Base-by-base conservation (phyloP, 2,113 vertebrate genomes). In the Felis chaus region DNA sequence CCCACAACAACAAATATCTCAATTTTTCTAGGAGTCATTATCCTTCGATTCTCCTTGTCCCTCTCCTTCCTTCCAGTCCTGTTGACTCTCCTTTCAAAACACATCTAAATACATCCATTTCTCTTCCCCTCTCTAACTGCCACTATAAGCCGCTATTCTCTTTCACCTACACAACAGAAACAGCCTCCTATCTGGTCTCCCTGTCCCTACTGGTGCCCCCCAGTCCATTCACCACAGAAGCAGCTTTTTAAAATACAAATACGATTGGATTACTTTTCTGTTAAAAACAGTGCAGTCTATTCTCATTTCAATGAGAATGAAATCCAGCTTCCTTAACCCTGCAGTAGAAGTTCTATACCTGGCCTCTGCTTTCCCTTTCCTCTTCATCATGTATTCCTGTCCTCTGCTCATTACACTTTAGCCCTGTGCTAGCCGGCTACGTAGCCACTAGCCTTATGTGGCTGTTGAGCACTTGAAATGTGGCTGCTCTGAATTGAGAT, bases 161-260 rank as follows among this genome's bases (percentile, higher is more conserved):
- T 83, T 45, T 89, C 11, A 41, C 19, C 7, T 39, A 0, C 12
- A 8, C 15, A 6, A 7, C 57, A 29, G 18, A 66, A 41, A 16
- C 19, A 19, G 31, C n/a, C 73, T 92, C 41, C 66, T 63, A 0
- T 1, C 39, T 71, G 4, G 31, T 78, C 36, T 73, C 50, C 65
- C 21, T 41, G 14, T 50, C 65, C 55, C 94, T 68, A 0, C 10
- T 14, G 21, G 18, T 39, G 25, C 11, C 69, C 9, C 79, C 45
- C 73, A 31, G 18, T 21, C 41, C 13, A 33, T 29, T 79, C 31
- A 29, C 10, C 87, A 78, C 45, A 12, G 18, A 79, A 79, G 39
- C 31, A n/a, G 79, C 66, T 69, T 83, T 94, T 50, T 7, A 85
- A 91, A 76, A 73, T 33, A n/a, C 31, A 48, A 78, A 48, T 73